Percentiles rank a stretch among this genome's conserved stretches.
These are phyloP conservation scores for Rhea pennata DNA, from an alignment of 2,113 vertebrate genomes.

Conservation along the genomic window DNA sequence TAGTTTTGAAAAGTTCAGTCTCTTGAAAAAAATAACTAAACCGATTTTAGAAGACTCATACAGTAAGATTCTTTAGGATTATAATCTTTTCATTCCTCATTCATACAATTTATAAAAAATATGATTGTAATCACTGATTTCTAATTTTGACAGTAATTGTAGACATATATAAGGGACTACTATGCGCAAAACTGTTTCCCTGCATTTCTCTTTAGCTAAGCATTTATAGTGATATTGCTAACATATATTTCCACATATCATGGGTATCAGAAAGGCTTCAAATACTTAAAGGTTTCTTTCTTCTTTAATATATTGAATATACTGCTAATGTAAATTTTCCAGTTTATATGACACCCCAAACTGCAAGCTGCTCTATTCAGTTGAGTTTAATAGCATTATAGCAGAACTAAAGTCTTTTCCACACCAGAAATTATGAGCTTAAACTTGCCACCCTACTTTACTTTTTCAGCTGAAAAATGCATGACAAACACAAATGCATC, in stretches of 20 bases:
- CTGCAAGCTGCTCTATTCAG: not conserved
- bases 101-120: not conserved
- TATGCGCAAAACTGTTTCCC: not conserved
- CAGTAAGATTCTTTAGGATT: not conserved
- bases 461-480: not conserved
- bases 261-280: not conserved
- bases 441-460: not conserved
- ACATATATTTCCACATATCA: not conserved
- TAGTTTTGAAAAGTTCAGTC: not conserved
- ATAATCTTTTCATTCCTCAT: not conserved
- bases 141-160: not conserved
- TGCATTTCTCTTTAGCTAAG: not conserved
- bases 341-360: not conserved
- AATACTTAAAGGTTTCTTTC: not conserved
- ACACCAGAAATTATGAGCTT: not conserved
- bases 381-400: not conserved
- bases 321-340: not conserved
- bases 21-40: not conserved
- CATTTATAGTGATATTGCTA: not conserved
- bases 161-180: not conserved
- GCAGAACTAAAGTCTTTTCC: not conserved
- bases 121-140: not conserved
- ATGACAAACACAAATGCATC: not conserved
- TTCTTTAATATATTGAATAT: not conserved
- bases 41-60: not conserved